Evolutionary conservation across 2,113 vertebrate genomes (phyloP), one percentile per base, ranked within the genome.

Genomic region (Bubo bubo): DNA sequence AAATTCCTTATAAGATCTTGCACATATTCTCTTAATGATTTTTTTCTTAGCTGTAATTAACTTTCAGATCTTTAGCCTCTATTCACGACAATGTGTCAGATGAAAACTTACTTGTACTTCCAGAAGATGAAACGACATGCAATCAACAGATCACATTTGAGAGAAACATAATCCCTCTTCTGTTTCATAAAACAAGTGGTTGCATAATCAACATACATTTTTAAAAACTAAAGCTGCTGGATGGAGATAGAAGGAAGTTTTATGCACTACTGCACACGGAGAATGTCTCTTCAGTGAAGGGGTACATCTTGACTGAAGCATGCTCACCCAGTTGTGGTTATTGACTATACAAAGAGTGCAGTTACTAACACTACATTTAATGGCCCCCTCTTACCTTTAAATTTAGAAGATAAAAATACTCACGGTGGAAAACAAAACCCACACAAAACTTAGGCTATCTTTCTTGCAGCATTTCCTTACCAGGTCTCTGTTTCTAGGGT

Each of bases 401-500:
- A 80, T 74, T 84, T 73, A 79, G 41, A 72, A n/a, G 18, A 13
- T 14, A 92, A 75, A 39, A 64, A 79, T 34, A 63, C 47, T 88
- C 41, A 18, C 10, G 8, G 71, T 35, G 19, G 30, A 90, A 88
- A 88, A 66, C 20, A 83, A 74, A 23, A 8, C 0, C 0, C 13
- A 27, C 77, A 28, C 5, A 73, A 19, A 80, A 79, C 41, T 58
- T n/a, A 37, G 39, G 21, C 56, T 84, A 9, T 35, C 6, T 28
- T 72, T 94, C 43, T 80, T 71, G 58, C 55, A 86, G 63, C 17
- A 15, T 63, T 58, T 93, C 73, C 98, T 98, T 97, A 98, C 98
- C 97, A 98, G 95, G 18, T 98, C 98, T 90, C 97, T 92, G 86
- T 98, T 98, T 86, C 97, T 97, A 41, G 98, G 97, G 41, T 98